Conservation (phyloP, 2,113 vertebrate species). For the Columba janthina region DNA sequence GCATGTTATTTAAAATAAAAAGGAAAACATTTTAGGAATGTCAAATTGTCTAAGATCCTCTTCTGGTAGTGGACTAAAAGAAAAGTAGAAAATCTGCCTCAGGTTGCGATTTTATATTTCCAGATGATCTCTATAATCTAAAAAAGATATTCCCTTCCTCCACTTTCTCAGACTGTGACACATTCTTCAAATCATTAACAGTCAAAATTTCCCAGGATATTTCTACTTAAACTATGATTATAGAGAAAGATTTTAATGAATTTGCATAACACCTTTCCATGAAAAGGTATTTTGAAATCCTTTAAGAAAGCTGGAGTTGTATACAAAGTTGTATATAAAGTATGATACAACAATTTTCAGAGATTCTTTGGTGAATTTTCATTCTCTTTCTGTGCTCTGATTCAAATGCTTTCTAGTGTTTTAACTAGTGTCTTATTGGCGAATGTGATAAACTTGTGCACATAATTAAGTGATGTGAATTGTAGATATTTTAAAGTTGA, state of each 20-base stretch:
- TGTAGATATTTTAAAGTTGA: background rate
- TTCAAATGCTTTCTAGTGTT: background rate
- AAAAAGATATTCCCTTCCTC: background rate
- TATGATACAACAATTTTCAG: background rate
- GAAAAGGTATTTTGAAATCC: background rate
- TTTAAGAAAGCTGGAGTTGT: background rate
- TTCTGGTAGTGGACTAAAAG: background rate
- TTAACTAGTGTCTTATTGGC: background rate
- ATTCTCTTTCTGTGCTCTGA: background rate
- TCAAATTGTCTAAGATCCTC: background rate
- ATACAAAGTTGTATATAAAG: background rate
- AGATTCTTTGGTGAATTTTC: background rate
- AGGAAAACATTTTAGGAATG: background rate
- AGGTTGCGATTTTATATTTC: background rate
- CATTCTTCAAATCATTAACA: background rate
- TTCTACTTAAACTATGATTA: background rate
- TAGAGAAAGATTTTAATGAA: background rate
- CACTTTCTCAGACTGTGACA: background rate
- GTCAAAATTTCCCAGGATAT: background rate
- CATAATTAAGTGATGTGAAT: background rate
- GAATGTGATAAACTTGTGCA: background rate
- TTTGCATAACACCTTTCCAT: background rate
- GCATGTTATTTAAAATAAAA: background rate
- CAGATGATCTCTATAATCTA: background rate
- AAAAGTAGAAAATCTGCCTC: background rate